Evolutionary conservation across 2,888 invertebrate species (phyloP).

Genomic region (Gari tellinella): DNA sequence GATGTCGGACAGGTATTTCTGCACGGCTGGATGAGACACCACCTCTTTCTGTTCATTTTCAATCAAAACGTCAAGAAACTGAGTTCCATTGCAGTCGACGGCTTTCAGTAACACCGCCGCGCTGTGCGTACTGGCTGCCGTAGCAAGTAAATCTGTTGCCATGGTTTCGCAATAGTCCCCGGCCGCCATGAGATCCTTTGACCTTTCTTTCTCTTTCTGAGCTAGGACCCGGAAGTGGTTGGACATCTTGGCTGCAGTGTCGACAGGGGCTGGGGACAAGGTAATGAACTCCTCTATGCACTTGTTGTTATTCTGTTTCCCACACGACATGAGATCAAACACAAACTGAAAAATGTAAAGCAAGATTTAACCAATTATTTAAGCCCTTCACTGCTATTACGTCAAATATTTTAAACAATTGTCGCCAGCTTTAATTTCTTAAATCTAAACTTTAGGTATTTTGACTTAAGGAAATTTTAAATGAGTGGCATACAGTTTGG

Average conservation of each 20-base stretch:
- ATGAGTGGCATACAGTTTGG: too few species aligned
- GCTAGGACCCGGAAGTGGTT: constrained; percentile 90
- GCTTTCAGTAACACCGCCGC: constrained; percentile 97
- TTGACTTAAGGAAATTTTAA: too few species aligned
- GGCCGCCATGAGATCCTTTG: constrained; percentile 97
- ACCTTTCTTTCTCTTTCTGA: constrained; percentile 98
- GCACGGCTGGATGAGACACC: constrained; percentile 97
- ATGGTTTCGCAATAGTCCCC: constrained; percentile 98
- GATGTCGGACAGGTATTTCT: constrained; percentile 96
- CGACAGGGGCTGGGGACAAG: constrained; percentile 99
- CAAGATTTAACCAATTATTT: too few species aligned
- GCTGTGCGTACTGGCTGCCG: constrained; percentile 97
- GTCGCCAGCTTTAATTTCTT: too few species aligned
- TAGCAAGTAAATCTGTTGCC: constrained; percentile 97
- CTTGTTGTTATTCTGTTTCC: constrained; percentile 95
- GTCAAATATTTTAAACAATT: too few species aligned
- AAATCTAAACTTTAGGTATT: too few species aligned
- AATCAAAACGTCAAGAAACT: constrained; percentile 97
- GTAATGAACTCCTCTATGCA: constrained; percentile 99
- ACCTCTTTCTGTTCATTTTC: constrained; percentile 99
- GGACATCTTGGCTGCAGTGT: constrained; percentile 98
- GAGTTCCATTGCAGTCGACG: constrained; percentile 96
- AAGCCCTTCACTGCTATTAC: too few species aligned
- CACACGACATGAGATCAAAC: constrained; percentile 99
- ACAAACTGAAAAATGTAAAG: constrained; percentile 89